These are phyloP conservation scores for Panonychus citri DNA, from an alignment of 1,140 invertebrate genomes.

Conservation along the genomic window DNA sequence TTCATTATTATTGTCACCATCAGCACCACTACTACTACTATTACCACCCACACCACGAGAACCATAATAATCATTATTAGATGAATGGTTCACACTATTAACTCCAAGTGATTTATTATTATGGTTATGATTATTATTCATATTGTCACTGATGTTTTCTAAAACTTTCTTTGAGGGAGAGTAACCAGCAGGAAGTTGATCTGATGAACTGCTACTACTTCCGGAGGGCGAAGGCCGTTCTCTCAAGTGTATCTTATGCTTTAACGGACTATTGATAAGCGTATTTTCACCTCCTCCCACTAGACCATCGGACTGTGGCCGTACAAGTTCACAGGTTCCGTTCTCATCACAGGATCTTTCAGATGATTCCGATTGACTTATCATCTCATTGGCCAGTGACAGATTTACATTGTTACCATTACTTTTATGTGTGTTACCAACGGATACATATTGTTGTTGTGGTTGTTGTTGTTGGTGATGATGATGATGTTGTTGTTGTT, in stretches of 20 bases:
- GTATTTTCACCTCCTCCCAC: background rate
- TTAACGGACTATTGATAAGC: background rate
- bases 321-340: too few relatives aligned
- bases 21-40: too few relatives aligned
- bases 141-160: background rate
- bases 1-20: too few relatives aligned
- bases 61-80: background rate
- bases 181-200: background rate
- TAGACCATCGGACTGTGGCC: background rate
- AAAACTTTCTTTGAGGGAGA: background rate
- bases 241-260: background rate
- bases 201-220: constrained; percentile 6
- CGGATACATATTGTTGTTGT: too few relatives aligned
- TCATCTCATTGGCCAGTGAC: too few relatives aligned
- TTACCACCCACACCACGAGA: too few relatives aligned
- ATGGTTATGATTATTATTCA: background rate
- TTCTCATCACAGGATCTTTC: too few relatives aligned
- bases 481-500: background rate
- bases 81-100: background rate
- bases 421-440: too few relatives aligned
- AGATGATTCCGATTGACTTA: too few relatives aligned
- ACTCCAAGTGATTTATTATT: background rate
- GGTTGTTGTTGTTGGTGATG: background rate
- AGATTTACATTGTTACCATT: too few relatives aligned
- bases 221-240: constrained; percentile 10